Conservation (phyloP, 2,888 invertebrate species). For the Dynastes tityus region DNA sequence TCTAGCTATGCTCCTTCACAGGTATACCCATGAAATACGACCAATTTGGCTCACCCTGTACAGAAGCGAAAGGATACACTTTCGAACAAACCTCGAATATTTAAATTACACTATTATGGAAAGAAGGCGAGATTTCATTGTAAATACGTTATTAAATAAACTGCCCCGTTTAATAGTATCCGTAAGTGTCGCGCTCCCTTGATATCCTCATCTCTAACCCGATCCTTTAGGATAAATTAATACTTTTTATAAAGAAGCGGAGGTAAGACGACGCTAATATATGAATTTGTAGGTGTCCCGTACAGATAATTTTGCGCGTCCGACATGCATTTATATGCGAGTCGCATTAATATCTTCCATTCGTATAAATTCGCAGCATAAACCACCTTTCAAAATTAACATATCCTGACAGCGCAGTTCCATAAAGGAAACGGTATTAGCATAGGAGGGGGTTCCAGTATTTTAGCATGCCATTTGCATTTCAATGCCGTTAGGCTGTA, state of each 20-base stretch:
- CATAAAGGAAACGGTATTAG: conserved; percentile 43
- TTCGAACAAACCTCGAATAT: no score
- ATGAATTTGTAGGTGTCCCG: conserved; percentile 21
- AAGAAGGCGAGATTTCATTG: no score
- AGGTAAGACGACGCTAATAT: conserved; percentile 11
- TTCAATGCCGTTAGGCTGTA: conserved; percentile 27
- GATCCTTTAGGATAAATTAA: conserved; percentile 13
- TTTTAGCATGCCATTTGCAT: conserved; percentile 33
- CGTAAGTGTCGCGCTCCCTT: background rate
- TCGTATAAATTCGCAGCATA: conserved; percentile 27
- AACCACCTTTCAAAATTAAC: conserved; percentile 41
- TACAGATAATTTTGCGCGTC: conserved; percentile 20
- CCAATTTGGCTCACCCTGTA: no score
- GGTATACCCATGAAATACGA: no score
- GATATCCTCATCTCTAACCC: background rate
- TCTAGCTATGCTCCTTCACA: no score
- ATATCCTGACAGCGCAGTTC: conserved; percentile 35
- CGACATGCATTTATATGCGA: conserved; percentile 36
- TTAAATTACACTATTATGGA: no score
- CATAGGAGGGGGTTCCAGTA: conserved; percentile 33
- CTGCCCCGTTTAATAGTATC: background rate
- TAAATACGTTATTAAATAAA: background rate
- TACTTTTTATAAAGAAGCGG: background rate
- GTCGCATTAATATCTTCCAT: conserved; percentile 35
- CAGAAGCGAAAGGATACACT: no score